Conservation (phyloP, 2,113 vertebrate genomes). For the Apistogramma diplotaenia region DNA sequence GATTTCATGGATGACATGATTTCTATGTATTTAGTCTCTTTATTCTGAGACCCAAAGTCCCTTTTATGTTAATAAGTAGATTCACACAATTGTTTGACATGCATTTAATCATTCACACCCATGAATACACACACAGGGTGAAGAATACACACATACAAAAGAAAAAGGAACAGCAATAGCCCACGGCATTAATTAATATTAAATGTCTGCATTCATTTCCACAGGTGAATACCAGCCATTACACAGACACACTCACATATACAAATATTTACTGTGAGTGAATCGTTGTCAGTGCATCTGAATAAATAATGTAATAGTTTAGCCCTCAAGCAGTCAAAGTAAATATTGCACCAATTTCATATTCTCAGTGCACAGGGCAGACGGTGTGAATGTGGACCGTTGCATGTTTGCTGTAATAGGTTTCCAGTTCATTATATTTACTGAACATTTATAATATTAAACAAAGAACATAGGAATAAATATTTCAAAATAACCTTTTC, state of each 20-base stretch:
- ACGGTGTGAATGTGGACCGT: constrained; percentile 6
- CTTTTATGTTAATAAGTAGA: not conserved
- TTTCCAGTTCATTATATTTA: constrained; percentile 9
- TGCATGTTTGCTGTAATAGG: not conserved
- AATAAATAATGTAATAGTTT: not conserved
- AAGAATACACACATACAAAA: not conserved
- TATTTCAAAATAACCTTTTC: not conserved
- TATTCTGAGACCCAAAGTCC: not conserved
- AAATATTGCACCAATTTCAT: not conserved
- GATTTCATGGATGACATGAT: constrained; percentile 1
- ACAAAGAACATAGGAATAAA: not conserved
- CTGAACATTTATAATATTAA: not conserved
- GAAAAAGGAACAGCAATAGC: not conserved
- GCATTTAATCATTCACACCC: not conserved
- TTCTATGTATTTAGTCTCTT: not conserved
- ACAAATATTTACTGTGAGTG: not conserved
- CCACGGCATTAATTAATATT: not conserved
- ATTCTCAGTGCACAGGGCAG: not conserved
- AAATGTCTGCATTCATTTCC: not conserved
- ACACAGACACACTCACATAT: not conserved
- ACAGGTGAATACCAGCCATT: not conserved
- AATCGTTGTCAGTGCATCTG: not conserved
- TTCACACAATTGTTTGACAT: not conserved
- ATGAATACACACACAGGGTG: not conserved
- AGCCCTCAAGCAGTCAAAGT: not conserved